These are phyloP conservation scores for Pygoscelis adeliae DNA, from an alignment of 2,113 vertebrate genomes.

Conservation along the genomic window DNA sequence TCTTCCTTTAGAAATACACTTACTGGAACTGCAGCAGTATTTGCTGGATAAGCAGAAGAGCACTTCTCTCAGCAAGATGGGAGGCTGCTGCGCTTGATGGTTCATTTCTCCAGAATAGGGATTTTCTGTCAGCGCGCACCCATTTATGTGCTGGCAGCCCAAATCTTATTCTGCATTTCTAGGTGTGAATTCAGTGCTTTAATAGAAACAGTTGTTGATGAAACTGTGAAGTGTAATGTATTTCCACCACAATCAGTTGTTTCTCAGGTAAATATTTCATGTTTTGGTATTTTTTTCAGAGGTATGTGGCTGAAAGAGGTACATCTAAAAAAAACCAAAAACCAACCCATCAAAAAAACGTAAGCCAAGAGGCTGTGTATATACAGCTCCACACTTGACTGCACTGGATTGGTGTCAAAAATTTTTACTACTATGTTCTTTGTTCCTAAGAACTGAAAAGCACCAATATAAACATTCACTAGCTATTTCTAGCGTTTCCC, in stretches of 20 bases:
- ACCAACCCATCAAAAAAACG: not conserved
- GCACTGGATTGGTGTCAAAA: not conserved
- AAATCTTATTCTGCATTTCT: not conserved
- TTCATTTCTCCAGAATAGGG: not conserved
- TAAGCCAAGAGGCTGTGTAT: not conserved
- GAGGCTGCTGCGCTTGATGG: slow-evolving; percentile 16
- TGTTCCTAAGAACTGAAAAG: not conserved
- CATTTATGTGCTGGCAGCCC: not conserved
- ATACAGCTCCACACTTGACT: not conserved
- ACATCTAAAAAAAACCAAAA: not conserved
- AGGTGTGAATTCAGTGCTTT: not conserved
- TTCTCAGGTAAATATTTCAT: not conserved
- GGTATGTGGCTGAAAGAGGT: not conserved
- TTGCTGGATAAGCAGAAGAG: slow-evolving; percentile 26
- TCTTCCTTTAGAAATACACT: not conserved
- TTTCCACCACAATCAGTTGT: not conserved
- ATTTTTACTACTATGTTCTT: not conserved
- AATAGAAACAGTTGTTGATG: not conserved
- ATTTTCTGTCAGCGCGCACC: not conserved
- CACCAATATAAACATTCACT: fast-evolving
- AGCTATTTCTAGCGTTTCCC: not conserved
- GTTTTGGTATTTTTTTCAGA: not conserved
- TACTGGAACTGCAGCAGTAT: not conserved
- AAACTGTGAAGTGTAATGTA: not conserved
- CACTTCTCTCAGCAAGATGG: not conserved